These are phyloP conservation scores for Acarapis woodi DNA, from an alignment of 1,140 invertebrate species.

Conservation along the genomic window DNA sequence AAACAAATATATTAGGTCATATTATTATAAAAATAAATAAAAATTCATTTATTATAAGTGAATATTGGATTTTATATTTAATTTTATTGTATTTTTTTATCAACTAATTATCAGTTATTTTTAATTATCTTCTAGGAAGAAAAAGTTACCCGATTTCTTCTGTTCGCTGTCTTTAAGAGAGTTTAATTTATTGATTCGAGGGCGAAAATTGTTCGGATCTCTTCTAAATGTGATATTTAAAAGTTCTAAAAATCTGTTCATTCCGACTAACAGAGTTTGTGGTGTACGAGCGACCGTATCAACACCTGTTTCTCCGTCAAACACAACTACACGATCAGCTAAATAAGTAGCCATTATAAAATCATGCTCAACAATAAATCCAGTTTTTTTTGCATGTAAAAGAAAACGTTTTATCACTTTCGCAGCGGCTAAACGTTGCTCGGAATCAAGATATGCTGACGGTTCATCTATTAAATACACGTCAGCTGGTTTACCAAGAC, in stretches of 20 bases:
- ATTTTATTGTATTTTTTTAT: too few relatives aligned
- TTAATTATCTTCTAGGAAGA: conserved; percentile 79
- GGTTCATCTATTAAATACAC: conserved; percentile 98
- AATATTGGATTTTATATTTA: too few relatives aligned
- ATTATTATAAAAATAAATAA: too few relatives aligned
- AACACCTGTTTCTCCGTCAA: conserved; percentile 74
- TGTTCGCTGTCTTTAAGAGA: conserved; percentile 96
- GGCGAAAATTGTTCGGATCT: conserved; percentile 94
- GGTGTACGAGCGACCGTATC: conserved; percentile 62
- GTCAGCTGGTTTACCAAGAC: conserved; percentile 91
- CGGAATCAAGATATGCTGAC: conserved; percentile 93
- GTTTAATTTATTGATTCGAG: conserved; percentile 84
- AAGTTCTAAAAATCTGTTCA: conserved; percentile 92
- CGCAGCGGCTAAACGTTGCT: conserved; percentile 95
- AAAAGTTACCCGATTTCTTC: conserved; percentile 85
- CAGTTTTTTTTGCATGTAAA: conserved; percentile 94
- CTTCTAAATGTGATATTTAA: conserved; percentile 90
- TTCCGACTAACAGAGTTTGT: conserved; percentile 76
- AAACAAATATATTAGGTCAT: too few relatives aligned
- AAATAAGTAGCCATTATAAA: conserved; percentile 99
- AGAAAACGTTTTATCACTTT: conserved; percentile 71
- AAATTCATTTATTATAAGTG: too few relatives aligned
- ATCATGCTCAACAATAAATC: conserved; percentile 98
- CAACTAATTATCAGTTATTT: too few relatives aligned
- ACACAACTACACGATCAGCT: conserved; percentile 92